Evolutionary conservation across 2,888 invertebrate genomes (phyloP), one percentile per base, ranked within the genome.

Genomic region (Athetis lepigone): DNA sequence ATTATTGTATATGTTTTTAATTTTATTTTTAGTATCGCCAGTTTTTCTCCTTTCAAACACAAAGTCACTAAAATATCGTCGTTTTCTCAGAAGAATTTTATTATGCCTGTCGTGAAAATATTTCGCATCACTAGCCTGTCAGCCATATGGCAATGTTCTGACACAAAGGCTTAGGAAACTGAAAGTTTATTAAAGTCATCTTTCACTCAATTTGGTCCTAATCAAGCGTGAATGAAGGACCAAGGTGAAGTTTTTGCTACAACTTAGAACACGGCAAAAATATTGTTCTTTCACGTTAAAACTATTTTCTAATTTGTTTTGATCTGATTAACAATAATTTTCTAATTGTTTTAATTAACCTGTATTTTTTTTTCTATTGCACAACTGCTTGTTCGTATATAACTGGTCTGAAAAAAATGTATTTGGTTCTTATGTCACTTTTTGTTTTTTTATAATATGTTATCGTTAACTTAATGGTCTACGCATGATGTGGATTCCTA

Each of bases 141-240:
- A 70, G 57, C 56, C 69, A 70, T 52, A 65, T 65, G 64, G 56
- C 40, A 46, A 54, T 54, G 36, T 66, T 50, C 57, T 47, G 56
- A 64, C 57, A 65, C 69, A 71, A 75, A 77, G 68, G 72, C 64
- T 72, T 70, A 57, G 57, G 45, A 62, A 79, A 62, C 49, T 63
- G 57, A 57, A 61, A 75, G 64, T 76, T 68, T 75, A 77, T 78
- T 79, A 73, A 76, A 82, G 75, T 82, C 72, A 70, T 80, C 73
- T 86, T 80, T 81, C 90, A 81, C 84, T 86, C 82, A 86, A 89
- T 90, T 90, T 84, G 84, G 46, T 83, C 75, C 85, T 78, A 89
- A 89, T 86, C 86, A 77, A 77, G 79, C 80, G 88, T 89, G 82
- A 88, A 86, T 71, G 72, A 51, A 54, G 73, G 80, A 74, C 81